Evolutionary conservation across 2,797 vertebrate genomes (phyloP).

Genomic region (Lemur catta): DNA sequence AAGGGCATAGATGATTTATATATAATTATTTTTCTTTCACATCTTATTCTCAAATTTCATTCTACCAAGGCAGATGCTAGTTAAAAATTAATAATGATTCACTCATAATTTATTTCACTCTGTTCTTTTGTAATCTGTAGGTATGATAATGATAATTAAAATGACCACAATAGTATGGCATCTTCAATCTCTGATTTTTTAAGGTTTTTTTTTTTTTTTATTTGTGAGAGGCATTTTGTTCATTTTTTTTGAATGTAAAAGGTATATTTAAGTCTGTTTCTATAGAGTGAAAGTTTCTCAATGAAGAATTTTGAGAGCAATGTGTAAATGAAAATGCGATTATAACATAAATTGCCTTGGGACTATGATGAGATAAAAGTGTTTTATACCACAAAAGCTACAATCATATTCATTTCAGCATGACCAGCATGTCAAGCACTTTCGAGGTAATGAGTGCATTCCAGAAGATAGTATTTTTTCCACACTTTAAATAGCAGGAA

Average conservation of each 20-base stretch:
- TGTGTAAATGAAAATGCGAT: slow-evolving; percentile 38
- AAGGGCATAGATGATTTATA: neutral
- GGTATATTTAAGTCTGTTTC: slow-evolving; percentile 20
- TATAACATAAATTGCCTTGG: slow-evolving; percentile 2
- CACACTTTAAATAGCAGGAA: slow-evolving; percentile 64
- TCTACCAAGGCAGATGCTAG: neutral
- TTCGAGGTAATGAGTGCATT: slow-evolving; percentile 68
- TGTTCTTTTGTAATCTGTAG: neutral
- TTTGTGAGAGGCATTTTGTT: neutral
- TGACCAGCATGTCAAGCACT: slow-evolving; percentile 65
- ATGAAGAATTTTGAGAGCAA: slow-evolving; percentile 36
- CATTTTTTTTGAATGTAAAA: neutral
- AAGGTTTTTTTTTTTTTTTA: neutral
- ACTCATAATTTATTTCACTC: neutral
- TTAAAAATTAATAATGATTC: neutral
- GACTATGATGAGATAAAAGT: slow-evolving; percentile 45
- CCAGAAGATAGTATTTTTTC: slow-evolving; percentile 47
- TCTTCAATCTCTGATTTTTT: slow-evolving; percentile 36
- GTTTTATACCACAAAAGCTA: slow-evolving; percentile 54
- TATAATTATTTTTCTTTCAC: neutral
- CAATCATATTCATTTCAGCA: slow-evolving; percentile 59
- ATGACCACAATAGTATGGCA: neutral
- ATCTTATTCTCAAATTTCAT: neutral
- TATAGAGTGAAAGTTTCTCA: slow-evolving; percentile 24
- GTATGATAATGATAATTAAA: neutral